phyloP scores from a whole-genome alignment of 2,797 vertebrate species.

The Lagorchestes hirsutus region DNA sequence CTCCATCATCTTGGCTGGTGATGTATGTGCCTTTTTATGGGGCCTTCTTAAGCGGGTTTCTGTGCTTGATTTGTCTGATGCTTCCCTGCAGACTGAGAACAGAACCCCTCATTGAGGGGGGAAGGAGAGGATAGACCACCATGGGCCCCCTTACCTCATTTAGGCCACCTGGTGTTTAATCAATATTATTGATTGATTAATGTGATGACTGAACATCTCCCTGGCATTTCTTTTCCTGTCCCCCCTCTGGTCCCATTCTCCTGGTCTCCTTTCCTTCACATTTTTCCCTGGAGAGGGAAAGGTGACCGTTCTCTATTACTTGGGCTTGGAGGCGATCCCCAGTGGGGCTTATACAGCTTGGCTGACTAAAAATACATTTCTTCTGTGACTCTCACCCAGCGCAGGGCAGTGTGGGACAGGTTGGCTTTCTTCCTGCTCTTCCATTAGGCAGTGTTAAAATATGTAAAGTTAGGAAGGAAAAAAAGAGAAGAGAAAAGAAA shows the following conservation, averaged over 20 bases:
- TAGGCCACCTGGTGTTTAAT: not conserved
- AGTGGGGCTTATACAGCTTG: slow-evolving; percentile 20
- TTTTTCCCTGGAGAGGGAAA: not conserved
- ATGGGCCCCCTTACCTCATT: not conserved
- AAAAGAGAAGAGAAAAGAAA: not conserved
- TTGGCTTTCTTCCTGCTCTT: slow-evolving; percentile 80
- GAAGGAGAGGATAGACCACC: not conserved
- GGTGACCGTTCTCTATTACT: not conserved
- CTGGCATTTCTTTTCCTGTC: not conserved
- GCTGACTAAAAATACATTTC: slow-evolving; percentile 72
- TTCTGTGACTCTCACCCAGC: slow-evolving; percentile 73
- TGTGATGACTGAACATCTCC: not conserved
- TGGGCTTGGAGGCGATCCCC: not conserved
- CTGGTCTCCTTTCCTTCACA: not conserved
- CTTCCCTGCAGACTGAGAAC: not conserved
- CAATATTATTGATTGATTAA: not conserved
- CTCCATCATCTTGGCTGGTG: not conserved
- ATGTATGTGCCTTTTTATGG: not conserved
- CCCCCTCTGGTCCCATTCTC: not conserved
- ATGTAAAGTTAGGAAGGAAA: slow-evolving; percentile 63
- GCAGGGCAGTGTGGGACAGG: slow-evolving; percentile 61
- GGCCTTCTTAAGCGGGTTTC: not conserved
- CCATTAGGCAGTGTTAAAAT: slow-evolving; percentile 81
- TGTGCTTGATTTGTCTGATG: not conserved
- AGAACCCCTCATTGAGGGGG: too few relatives aligned